Evolutionary conservation across 2,888 invertebrate species (phyloP).

Genomic region (Eupithecia subfuscata): DNA sequence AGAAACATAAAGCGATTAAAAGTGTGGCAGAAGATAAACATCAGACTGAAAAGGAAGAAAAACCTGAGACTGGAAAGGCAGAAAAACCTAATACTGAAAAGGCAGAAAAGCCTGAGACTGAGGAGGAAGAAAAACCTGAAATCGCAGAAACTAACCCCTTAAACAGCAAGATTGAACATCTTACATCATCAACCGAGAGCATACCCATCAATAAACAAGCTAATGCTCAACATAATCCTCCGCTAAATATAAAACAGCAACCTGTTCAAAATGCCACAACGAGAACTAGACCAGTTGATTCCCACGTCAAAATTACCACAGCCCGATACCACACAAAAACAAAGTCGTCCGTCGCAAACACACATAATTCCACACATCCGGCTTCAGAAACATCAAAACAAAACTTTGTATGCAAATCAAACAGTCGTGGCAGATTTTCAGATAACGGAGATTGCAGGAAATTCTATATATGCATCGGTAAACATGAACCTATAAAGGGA

Average conservation of each 20-base stretch:
- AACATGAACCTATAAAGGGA: constrained; percentile 58
- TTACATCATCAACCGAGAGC: constrained; percentile 2
- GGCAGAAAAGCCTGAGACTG: constrained; percentile 14
- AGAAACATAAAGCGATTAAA: constrained; percentile 17
- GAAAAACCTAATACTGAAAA: not conserved
- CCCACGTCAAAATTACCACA: constrained; percentile 32
- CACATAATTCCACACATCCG: constrained; percentile 28
- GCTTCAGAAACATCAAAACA: constrained; percentile 24
- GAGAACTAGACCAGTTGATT: constrained; percentile 27
- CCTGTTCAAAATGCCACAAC: constrained; percentile 22
- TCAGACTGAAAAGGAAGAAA: constrained; percentile 12
- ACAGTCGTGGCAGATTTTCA: constrained; percentile 72
- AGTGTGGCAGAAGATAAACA: constrained; percentile 13
- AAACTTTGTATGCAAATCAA: constrained; percentile 54
- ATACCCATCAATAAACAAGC: not conserved
- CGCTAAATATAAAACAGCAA: not conserved
- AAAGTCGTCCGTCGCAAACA: constrained; percentile 28
- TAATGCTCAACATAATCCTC: not conserved
- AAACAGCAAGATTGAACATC: constrained; percentile 16
- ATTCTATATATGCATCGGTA: constrained; percentile 79
- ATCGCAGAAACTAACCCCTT: not conserved
- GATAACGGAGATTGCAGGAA: constrained; percentile 77
- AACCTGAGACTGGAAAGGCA: not conserved
- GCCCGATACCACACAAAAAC: constrained; percentile 24
- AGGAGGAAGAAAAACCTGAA: constrained; percentile 20